A percentile compares a stretch with the other conserved stretches of the same genome.
These are phyloP conservation scores for Shinisaurus crocodilurus DNA, from an alignment of 2,113 vertebrate genomes.

Conservation along the genomic window DNA sequence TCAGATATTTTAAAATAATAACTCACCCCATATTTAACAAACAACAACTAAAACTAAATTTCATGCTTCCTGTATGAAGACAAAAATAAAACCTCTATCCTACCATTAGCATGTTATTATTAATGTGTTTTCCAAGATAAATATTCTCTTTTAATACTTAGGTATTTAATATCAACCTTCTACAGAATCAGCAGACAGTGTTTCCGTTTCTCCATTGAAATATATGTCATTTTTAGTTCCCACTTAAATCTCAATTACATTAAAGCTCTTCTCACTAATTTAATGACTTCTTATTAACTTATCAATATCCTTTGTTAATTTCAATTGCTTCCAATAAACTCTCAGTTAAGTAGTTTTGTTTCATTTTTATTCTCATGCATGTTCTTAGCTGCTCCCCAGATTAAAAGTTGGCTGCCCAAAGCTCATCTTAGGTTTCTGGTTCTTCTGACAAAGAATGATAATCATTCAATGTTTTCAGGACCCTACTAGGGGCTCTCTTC, in stretches of 20 bases:
- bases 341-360: slow-evolving; percentile 55
- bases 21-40: background rate
- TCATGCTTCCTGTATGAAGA: background rate
- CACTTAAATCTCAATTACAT: slow-evolving; percentile 62
- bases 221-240: slow-evolving; percentile 49
- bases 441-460: background rate
- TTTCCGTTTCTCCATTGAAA: slow-evolving; percentile 54
- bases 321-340: slow-evolving; percentile 66
- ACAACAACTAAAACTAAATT: background rate
- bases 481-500: background rate
- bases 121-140: slow-evolving; percentile 13
- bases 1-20: slow-evolving; percentile 3
- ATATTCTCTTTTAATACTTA: slow-evolving; percentile 28
- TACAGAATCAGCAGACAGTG: slow-evolving; percentile 37
- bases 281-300: slow-evolving; percentile 50
- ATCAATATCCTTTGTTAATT: slow-evolving; percentile 66
- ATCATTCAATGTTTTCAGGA: background rate
- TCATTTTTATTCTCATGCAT: slow-evolving; percentile 51
- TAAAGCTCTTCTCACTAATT: slow-evolving; percentile 55
- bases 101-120: background rate
- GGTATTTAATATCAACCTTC: slow-evolving; percentile 45
- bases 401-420: background rate
- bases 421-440: background rate
- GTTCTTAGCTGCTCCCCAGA: background rate
- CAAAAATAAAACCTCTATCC: background rate